Conservation (phyloP, 2,888 invertebrate genomes). For the Eretmocerus hayati region DNA sequence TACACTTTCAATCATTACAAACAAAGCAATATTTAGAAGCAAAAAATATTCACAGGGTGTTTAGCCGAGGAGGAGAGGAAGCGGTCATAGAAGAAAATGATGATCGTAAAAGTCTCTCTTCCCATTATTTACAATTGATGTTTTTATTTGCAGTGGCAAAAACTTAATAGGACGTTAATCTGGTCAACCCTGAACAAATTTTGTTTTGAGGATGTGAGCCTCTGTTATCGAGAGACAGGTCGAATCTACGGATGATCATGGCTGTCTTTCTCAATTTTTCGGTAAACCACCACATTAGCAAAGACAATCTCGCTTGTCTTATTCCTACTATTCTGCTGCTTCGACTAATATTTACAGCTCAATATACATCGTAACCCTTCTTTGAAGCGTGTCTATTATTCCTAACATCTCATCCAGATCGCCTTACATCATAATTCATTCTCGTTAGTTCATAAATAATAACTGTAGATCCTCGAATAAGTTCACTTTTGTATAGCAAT, state of each 20-base stretch:
- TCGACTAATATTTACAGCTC: too few relatives aligned
- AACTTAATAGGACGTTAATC: constrained; percentile 44
- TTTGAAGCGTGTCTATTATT: too few relatives aligned
- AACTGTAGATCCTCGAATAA: too few relatives aligned
- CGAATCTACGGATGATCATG: constrained; percentile 37
- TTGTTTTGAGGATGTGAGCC: constrained; percentile 35
- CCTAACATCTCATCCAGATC: too few relatives aligned
- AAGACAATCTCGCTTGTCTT: constrained; percentile 17
- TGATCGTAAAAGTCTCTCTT: constrained; percentile 13
- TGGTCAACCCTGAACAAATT: constrained; percentile 5
- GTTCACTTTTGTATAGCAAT: too few relatives aligned
- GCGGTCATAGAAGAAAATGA: background rate
- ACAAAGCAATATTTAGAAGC: background rate
- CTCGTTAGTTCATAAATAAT: too few relatives aligned
- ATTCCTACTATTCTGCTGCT: constrained; percentile 26
- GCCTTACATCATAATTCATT: too few relatives aligned
- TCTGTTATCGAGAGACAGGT: constrained; percentile 37
- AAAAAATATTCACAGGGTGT: background rate
- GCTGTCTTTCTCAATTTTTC: constrained; percentile 36
- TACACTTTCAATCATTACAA: background rate
- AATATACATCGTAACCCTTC: too few relatives aligned
- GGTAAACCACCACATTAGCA: constrained; percentile 30
- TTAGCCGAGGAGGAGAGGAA: too few relatives aligned
- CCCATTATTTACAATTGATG: constrained; percentile 25
- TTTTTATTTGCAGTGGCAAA: constrained; percentile 43